These are phyloP conservation scores for Vidua macroura DNA, from an alignment of 2,113 vertebrate species.

Conservation along the genomic window DNA sequence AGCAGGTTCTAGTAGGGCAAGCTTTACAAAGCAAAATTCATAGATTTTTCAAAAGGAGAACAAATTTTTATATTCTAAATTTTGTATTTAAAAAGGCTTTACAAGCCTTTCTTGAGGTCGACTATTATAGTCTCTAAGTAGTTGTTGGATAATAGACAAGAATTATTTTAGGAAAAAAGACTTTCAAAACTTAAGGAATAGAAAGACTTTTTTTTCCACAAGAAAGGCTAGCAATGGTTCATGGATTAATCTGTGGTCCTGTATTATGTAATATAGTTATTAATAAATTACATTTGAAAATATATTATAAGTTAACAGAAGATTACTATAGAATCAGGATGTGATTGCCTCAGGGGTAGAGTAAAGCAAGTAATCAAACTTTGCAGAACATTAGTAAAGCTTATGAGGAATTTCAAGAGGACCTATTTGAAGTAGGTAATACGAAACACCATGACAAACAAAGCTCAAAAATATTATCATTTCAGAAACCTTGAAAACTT, in stretches of 20 bases:
- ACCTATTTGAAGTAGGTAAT: background rate
- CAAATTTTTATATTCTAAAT: background rate
- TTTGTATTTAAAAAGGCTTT: background rate
- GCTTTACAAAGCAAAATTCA: background rate
- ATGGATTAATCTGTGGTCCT: background rate
- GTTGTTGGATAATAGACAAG: background rate
- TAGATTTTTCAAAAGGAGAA: background rate
- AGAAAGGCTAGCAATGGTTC: background rate
- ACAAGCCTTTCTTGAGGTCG: background rate
- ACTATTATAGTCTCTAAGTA: background rate
- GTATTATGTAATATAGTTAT: slow-evolving; percentile 10
- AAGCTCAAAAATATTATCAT: background rate
- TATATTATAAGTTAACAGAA: slow-evolving; percentile 23
- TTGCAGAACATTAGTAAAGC: slow-evolving; percentile 12
- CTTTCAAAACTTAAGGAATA: background rate
- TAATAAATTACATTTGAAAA: slow-evolving; percentile 38
- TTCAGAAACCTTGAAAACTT: background rate
- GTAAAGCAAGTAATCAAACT: slow-evolving; percentile 26
- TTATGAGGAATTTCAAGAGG: background rate
- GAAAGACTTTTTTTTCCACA: background rate
- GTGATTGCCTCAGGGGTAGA: background rate
- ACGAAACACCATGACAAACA: background rate
- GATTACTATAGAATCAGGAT: background rate
- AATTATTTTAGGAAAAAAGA: background rate
- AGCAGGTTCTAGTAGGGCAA: background rate